Evolutionary conservation across 2,888 invertebrate genomes (phyloP), one percentile per base, ranked within the genome.

Genomic region (Pammene fasciana): DNA sequence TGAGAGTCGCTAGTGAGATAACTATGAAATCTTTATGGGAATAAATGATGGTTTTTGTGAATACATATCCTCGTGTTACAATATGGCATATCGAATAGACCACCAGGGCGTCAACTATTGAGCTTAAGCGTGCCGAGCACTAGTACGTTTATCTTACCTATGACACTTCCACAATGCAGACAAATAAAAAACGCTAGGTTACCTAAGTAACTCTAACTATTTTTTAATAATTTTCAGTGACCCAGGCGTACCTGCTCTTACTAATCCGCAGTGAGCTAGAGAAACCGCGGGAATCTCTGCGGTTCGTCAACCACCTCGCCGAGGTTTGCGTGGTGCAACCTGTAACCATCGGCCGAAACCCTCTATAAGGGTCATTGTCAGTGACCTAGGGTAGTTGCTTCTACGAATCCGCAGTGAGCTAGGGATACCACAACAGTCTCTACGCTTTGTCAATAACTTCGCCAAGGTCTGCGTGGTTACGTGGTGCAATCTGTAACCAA

Each of bases 291-390:
- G 61, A 61, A 38, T 50, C 38, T 4, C 61, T 50, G 8, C 50
- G 38, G 16, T 61, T 50, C 18, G 61, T 61, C 38, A 61, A 61
- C 61, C 61, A 50, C 48, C 50, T 61, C 11, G 48, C 61, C 1
- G 61, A 61, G 18, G 48, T 61, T 5, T 61, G 61, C 13, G 61
- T 61, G 16, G 48, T 38, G 8, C 61, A 13, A 50, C 61, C 50
- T 8, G 48, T 13, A n/a, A 38, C 48, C 46, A 61, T 50, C n/a
- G 61, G 38, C 5, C 48, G 8, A 9, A 61, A 61, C 34, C 61
- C 38, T n/a, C 38, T 61, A 16, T 48, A 38, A 61, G 11, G 38
- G 38, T 26, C 4, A 26, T 26, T 26, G 26, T 4, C 26, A 26
- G 26, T 26, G 26, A 26, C 26, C 26, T 26, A 26, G 38, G 6